phyloP scores from a whole-genome alignment of 2,888 invertebrate species.

The Pedicia rivosa region DNA sequence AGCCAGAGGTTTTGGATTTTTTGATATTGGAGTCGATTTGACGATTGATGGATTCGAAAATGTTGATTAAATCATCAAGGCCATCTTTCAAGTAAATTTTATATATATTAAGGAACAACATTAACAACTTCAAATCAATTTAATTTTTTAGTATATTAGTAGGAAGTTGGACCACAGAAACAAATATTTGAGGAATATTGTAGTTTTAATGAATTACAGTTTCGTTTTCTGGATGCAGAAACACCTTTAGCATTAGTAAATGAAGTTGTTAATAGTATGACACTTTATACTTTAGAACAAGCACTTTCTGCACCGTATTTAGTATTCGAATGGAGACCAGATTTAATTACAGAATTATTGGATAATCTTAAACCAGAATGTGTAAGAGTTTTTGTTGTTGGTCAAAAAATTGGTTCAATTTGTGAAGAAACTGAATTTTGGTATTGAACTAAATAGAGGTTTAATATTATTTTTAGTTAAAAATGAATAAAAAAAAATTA shows the following conservation, averaged over 20 bases:
- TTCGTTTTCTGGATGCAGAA: conserved; percentile 75
- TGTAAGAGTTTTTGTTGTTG: conserved; percentile 57
- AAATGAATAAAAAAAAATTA: conserved; percentile 54
- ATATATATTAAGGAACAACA: too few species aligned
- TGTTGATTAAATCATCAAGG: conserved; percentile 71
- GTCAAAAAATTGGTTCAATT: conserved; percentile 57
- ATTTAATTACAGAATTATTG: conserved; percentile 59
- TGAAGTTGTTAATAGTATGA: conserved; percentile 46
- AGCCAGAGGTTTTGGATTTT: conserved; percentile 82
- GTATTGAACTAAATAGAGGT: conserved; percentile 89
- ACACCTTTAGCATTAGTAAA: conserved; percentile 57
- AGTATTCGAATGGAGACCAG: conserved; percentile 72
- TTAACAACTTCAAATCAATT: too few species aligned
- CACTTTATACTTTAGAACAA: conserved; percentile 72
- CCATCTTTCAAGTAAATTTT: conserved; percentile 76
- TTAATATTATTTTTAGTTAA: too few species aligned
- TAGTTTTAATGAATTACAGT: conserved; percentile 63
- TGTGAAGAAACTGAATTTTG: conserved; percentile 62
- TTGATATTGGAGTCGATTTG: conserved; percentile 72
- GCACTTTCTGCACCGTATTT: conserved; percentile 64
- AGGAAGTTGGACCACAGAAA: conserved; percentile 53
- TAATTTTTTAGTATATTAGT: conserved; percentile 78
- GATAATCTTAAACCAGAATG: conserved; percentile 62
- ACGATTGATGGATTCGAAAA: conserved; percentile 84
- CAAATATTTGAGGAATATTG: conserved; percentile 89